Conservation (phyloP, 1,140 invertebrate genomes). For the Sitobion miscanthi region DNA sequence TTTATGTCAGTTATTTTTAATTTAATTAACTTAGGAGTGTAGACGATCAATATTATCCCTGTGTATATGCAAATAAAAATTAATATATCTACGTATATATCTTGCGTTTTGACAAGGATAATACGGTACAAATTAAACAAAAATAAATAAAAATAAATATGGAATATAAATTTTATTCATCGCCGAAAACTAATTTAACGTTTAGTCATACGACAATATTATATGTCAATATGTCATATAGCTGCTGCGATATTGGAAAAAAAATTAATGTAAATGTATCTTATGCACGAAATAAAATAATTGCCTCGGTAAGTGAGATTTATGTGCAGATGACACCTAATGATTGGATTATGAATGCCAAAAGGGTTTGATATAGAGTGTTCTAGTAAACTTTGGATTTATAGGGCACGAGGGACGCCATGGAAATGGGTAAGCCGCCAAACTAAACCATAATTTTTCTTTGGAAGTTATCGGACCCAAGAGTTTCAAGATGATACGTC, state of each 20-base stretch:
- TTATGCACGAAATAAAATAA: neutral
- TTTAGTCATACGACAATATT: neutral
- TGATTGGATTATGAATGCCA: neutral
- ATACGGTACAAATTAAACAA: neutral
- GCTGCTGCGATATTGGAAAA: neutral
- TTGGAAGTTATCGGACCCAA: conserved; percentile 23
- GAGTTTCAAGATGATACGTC: conserved; percentile 7
- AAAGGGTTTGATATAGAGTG: neutral
- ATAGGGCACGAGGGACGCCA: neutral
- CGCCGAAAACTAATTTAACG: neutral
- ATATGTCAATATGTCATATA: neutral
- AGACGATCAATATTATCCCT: neutral
- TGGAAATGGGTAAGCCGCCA: neutral
- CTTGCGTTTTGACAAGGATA: neutral
- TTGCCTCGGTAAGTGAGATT: neutral
- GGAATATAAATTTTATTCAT: neutral
- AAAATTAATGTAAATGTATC: neutral
- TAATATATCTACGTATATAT: neutral
- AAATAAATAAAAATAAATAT: neutral
- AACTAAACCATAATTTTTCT: conserved; percentile 23
- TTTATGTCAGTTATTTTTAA: neutral
- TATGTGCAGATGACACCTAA: neutral
- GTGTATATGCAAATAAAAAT: neutral
- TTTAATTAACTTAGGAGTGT: neutral
- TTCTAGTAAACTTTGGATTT: conserved; percentile 13